Conservation (phyloP, 1,140 invertebrate genomes). For the Scaptomyza hsui region DNA sequence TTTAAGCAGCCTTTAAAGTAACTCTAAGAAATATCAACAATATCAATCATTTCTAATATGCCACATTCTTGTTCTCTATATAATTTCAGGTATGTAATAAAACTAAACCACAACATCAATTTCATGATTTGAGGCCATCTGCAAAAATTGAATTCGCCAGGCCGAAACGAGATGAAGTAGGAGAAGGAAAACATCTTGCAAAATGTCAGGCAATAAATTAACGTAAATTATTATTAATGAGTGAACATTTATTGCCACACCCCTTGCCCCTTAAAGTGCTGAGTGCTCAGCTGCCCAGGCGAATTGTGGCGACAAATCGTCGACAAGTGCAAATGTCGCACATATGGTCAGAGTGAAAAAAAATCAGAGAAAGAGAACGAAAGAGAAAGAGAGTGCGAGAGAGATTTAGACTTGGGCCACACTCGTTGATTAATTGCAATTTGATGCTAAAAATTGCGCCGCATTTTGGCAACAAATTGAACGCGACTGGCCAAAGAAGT, state of each 20-base stretch:
- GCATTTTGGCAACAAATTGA: conserved; percentile 50
- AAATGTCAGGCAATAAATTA: conserved; percentile 73
- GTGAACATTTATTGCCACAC: conserved; percentile 64
- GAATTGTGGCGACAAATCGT: conserved; percentile 51
- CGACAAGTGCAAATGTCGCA: conserved; percentile 66
- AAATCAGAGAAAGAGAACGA: not conserved
- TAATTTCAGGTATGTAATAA: conserved; percentile 65
- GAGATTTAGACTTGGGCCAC: conserved; percentile 33
- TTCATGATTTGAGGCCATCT: conserved; percentile 60
- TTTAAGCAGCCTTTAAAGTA: conserved; percentile 50
- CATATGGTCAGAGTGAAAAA: conserved; percentile 18
- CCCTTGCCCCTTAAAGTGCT: conserved; percentile 2
- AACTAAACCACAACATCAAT: conserved; percentile 52
- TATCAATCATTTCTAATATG: conserved; percentile 32
- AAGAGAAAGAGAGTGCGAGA: not conserved
- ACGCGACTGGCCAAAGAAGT: conserved; percentile 35
- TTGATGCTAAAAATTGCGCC: conserved; percentile 77
- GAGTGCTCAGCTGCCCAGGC: conserved; percentile 24
- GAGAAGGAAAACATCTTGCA: conserved; percentile 35
- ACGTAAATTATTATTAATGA: conserved; percentile 81
- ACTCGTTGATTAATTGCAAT: conserved; percentile 75
- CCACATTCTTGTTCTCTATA: conserved; percentile 35
- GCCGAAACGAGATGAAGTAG: not conserved
- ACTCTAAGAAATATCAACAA: not conserved
- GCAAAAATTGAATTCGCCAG: conserved; percentile 56